Percentiles rank a stretch among this genome's conserved stretches.
phyloP scores from a whole-genome alignment of 2,888 invertebrate genomes.

The Nephrotoma appendiculata region DNA sequence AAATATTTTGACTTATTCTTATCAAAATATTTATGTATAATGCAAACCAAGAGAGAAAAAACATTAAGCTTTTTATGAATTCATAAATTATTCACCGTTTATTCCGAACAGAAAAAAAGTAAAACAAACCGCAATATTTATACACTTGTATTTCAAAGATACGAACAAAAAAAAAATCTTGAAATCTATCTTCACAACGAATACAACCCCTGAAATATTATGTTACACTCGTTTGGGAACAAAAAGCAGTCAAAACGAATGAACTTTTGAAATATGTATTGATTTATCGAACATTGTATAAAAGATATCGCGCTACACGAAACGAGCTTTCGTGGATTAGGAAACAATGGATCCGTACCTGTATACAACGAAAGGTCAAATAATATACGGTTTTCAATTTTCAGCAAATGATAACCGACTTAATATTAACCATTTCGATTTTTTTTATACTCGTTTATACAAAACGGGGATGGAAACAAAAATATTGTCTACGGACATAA shows the following conservation, averaged over 20 bases:
- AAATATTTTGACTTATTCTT: neutral
- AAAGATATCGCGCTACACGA: neutral
- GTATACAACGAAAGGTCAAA: neutral
- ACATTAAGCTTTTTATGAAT: neutral
- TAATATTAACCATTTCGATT: neutral
- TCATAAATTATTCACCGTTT: neutral
- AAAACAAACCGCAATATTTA: neutral
- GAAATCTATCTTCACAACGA: neutral
- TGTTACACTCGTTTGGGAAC: neutral
- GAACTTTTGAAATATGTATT: neutral
- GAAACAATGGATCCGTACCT: neutral
- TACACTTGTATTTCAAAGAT: neutral
- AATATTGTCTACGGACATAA: neutral
- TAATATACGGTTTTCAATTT: neutral
- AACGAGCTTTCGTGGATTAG: neutral
- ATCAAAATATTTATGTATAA: neutral
- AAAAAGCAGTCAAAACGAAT: neutral
- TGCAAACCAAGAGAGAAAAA: neutral
- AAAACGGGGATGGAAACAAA: neutral
- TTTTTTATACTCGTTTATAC: too few species aligned
- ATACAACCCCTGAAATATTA: neutral
- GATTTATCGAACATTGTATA: neutral
- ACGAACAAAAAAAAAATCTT: neutral
- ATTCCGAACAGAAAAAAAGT: neutral
- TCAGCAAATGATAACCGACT: neutral